Evolutionary conservation across 2,797 vertebrate genomes (phyloP).

Genomic region (Pseudopleuronectes americanus): DNA sequence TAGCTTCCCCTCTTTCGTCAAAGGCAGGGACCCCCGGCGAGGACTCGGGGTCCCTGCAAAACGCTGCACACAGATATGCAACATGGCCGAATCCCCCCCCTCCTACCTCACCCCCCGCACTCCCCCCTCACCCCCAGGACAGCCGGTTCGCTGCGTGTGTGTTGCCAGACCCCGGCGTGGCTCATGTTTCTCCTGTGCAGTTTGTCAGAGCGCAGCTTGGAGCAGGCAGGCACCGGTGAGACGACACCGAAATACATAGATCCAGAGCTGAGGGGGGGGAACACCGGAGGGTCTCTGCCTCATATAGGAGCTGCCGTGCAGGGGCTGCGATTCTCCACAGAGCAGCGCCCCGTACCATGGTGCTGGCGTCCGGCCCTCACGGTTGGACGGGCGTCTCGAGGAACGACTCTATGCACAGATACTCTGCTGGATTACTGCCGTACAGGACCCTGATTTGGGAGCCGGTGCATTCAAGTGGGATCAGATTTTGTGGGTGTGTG

Average conservation of each 20-base stretch:
- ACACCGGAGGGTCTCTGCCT: conserved; percentile 60
- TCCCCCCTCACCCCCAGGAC: conserved; percentile 53
- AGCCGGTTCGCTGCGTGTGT: conserved; percentile 60
- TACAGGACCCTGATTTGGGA: conserved; percentile 51
- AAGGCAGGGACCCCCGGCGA: conserved; percentile 21
- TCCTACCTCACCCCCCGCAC: conserved; percentile 17
- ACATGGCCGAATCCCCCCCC: conserved; percentile 39
- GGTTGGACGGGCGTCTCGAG: conserved; percentile 73
- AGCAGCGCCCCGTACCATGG: conserved; percentile 75
- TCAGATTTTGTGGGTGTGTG: conserved; percentile 28
- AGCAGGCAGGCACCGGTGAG: conserved; percentile 85
- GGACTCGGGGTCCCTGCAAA: conserved; percentile 44
- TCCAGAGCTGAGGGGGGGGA: conserved; percentile 58
- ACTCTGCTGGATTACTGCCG: conserved; percentile 64
- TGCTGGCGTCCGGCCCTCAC: conserved; percentile 76
- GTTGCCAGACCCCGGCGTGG: conserved; percentile 75
- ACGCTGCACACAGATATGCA: conserved; percentile 60
- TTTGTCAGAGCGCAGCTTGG: conserved; percentile 87
- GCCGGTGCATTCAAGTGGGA: conserved; percentile 40
- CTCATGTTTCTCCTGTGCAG: conserved; percentile 91
- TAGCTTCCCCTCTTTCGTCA: conserved; percentile 85
- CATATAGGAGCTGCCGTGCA: conserved; percentile 52
- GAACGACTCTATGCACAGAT: conserved; percentile 69
- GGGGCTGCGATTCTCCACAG: conserved; percentile 46
- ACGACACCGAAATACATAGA: conserved; percentile 63